Base-by-base conservation (phyloP, 1,140 invertebrate genomes). In the Microvelia longipes region DNA sequence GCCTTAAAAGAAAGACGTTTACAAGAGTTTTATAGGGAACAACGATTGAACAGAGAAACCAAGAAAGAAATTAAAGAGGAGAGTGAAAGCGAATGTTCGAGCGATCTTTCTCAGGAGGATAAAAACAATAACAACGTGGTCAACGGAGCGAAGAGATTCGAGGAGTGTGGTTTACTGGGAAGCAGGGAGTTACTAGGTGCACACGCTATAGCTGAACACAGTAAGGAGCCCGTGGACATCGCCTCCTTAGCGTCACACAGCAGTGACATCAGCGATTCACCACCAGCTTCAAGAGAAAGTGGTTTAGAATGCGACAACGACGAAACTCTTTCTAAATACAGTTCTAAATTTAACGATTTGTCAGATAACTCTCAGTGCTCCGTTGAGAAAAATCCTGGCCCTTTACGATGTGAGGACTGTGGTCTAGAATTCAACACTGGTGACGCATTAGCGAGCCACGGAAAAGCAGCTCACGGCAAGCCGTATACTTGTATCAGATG, bases 401-500 rank as follows among this genome's bases (percentile, higher is more conserved):
- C 35, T 5, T 5, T 19, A 19, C 5, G 35, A 19, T 50, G 35
- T 19, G 35, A 50, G 19, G 35, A 50, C 19, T 50, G 35, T 50
- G 35, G 35, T 11, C 19, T 50, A 50, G 35, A 50, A 50, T 50
- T 50, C 35, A 50, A 19, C 19, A 50, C 5, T 19, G 35, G 35
- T 11, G 35, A 50, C 5, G 35, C 35, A 50, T 19, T 50, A 11
- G 35, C 35, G 5, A 19, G 35, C 5, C 35, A 50, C 35, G 35
- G 35, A 11, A 50, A 50, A 19, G 35, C 35, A 19, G 35, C 85
- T 0, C 85, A 87, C 1, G 87, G 88, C 77, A 77, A 86, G 63
- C 87, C 88, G 0, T 88, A 80, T 50, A 77, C 80, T 24, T 83
- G 80, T 69, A 79, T 78, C 0, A 69, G 82, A 0, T 84, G 83